These are phyloP conservation scores for Meta bourneti DNA, from an alignment of 2,888 invertebrate genomes.

Conservation along the genomic window DNA sequence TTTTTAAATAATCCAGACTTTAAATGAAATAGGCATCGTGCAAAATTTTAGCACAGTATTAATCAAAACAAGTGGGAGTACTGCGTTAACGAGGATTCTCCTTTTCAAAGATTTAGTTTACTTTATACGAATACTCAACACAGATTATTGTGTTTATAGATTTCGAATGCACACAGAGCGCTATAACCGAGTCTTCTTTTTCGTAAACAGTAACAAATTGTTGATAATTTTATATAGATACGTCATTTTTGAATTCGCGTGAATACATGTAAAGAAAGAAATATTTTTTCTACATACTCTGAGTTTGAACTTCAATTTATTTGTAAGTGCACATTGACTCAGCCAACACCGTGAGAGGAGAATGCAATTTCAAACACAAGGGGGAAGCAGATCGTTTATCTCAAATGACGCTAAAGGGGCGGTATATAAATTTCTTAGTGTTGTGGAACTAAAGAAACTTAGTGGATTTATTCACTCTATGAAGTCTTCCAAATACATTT, in stretches of 20 bases:
- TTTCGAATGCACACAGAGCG: too few species aligned
- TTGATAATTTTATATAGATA: conserved; percentile 2
- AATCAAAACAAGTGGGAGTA: too few species aligned
- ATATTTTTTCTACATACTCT: neutral
- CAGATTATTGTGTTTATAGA: neutral
- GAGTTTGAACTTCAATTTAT: conserved; percentile 40
- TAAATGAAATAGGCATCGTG: too few species aligned
- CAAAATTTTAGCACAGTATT: too few species aligned
- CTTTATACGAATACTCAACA: neutral
- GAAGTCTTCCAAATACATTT: neutral
- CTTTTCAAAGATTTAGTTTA: too few species aligned
- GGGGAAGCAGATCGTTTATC: neutral
- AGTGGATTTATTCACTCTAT: neutral
- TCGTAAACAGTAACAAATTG: too few species aligned
- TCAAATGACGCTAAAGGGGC: conserved; percentile 26
- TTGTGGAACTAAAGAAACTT: conserved; percentile 1
- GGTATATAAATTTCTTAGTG: conserved; percentile 24
- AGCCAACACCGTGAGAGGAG: neutral
- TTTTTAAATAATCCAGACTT: too few species aligned
- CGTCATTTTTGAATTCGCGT: neutral
- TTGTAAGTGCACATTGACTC: conserved; percentile 22
- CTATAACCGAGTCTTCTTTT: too few species aligned
- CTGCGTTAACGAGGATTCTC: too few species aligned
- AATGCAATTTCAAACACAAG: neutral
- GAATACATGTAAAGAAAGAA: neutral